Evolutionary conservation across 2,888 invertebrate genomes (phyloP).

Genomic region (Sarcophaga carnaria): DNA sequence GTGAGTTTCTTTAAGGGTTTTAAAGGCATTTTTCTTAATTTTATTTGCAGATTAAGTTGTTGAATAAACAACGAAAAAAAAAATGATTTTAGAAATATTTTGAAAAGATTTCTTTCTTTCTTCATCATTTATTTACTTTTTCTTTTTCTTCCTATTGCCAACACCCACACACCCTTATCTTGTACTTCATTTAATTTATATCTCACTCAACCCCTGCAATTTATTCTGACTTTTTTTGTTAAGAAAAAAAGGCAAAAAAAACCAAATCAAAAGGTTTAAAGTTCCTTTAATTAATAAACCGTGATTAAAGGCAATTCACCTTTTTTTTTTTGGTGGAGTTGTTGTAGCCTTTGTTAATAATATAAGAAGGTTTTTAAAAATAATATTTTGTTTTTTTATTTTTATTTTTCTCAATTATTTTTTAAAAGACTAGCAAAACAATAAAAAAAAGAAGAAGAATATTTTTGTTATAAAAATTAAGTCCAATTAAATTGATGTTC

Average conservation of each 20-base stretch:
- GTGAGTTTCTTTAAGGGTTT: neutral
- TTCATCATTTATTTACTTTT: neutral
- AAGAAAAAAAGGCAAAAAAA: no score
- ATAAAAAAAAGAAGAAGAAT: neutral
- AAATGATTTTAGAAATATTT: neutral
- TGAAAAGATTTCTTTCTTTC: neutral
- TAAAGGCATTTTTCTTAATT: slow-evolving; percentile 42
- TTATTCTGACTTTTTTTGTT: no score
- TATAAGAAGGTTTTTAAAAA: neutral
- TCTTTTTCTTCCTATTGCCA: neutral
- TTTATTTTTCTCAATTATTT: neutral
- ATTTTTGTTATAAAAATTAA: neutral
- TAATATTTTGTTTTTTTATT: neutral
- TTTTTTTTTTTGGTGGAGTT: neutral
- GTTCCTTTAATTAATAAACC: slow-evolving; percentile 39
- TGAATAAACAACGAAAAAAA: neutral
- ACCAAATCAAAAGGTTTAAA: neutral
- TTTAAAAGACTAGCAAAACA: neutral
- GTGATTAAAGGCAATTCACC: slow-evolving; percentile 20
- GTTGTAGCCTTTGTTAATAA: neutral
- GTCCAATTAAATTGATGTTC: neutral
- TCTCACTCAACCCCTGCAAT: neutral
- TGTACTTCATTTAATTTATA: slow-evolving; percentile 32
- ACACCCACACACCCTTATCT: neutral
- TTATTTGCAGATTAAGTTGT: slow-evolving; percentile 59